Conservation (phyloP, 2,888 invertebrate genomes). For the Pogonocherus hispidulus region DNA sequence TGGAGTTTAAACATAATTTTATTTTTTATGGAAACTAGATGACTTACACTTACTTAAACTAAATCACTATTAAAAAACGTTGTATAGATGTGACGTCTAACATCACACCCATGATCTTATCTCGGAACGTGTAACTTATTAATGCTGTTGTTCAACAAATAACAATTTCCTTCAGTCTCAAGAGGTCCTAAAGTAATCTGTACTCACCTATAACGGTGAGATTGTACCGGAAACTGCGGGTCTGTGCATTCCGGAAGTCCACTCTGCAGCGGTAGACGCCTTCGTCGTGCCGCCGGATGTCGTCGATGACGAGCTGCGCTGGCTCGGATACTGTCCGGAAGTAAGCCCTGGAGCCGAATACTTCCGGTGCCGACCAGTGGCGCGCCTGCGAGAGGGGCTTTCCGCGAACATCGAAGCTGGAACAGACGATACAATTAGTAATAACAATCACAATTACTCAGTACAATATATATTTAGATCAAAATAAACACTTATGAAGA, state of each 20-base stretch:
- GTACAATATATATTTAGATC: no score
- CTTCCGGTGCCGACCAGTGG: conserved; percentile 88
- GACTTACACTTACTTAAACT: no score
- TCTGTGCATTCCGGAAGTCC: conserved; percentile 91
- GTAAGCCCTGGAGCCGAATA: conserved; percentile 89
- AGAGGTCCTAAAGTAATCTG: not conserved
- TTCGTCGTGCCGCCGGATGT: conserved; percentile 89
- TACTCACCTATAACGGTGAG: conserved; percentile 91
- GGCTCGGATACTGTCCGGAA: conserved; percentile 85
- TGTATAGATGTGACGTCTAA: no score
- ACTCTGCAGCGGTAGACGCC: conserved; percentile 91
- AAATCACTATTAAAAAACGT: no score
- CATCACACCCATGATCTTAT: no score
- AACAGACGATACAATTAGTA: conserved; percentile 59
- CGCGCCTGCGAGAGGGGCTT: conserved; percentile 84
- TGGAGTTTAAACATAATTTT: no score
- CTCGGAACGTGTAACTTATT: no score
- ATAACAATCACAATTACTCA: no score
- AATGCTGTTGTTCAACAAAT: no score
- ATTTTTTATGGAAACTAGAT: no score
- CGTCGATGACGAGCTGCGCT: conserved; percentile 84
- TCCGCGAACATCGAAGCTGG: conserved; percentile 89
- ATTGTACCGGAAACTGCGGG: conserved; percentile 90
- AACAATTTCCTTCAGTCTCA: not conserved
- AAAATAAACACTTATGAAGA: no score